Percentiles rank a stretch among this genome's conserved stretches.
Conservation (phyloP, 2,888 invertebrate genomes). For the Megamerina dolium region DNA sequence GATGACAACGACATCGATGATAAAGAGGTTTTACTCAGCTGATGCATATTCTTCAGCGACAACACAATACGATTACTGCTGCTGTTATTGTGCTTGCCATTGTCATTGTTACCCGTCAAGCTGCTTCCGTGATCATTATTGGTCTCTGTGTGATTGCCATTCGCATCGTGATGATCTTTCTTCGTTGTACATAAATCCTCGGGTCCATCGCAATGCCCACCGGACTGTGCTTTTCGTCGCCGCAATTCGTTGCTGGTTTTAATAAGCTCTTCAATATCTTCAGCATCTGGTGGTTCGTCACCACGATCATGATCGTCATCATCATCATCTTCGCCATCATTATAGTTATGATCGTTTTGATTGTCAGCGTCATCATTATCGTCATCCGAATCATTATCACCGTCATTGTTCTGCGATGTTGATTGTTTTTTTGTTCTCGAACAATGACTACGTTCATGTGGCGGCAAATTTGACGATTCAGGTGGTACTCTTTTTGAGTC, state of each 20-base stretch:
- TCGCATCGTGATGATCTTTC: conserved; percentile 31
- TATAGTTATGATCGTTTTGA: conserved; percentile 17
- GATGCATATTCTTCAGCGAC: conserved; percentile 48
- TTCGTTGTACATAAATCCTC: conserved; percentile 48
- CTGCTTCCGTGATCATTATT: conserved; percentile 32
- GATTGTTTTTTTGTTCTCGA: conserved; percentile 10
- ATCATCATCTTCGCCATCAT: conserved; percentile 22
- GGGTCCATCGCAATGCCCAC: conserved; percentile 41
- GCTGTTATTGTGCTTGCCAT: conserved; percentile 38
- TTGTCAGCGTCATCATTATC: conserved; percentile 48
- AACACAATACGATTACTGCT: conserved; percentile 48
- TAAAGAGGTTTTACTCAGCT: conserved; percentile 47
- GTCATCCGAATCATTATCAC: conserved; percentile 45
- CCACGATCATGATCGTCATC: conserved; percentile 29
- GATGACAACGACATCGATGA: conserved; percentile 33
- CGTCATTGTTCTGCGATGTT: conserved; percentile 13
- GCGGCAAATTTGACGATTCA: neutral
- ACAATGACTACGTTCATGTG: no score
- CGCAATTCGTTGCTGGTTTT: conserved; percentile 38
- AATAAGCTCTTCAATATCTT: conserved; percentile 44
- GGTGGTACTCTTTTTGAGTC: no score
- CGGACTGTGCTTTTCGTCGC: conserved; percentile 38
- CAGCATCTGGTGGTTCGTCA: conserved; percentile 26
- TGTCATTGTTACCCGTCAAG: conserved; percentile 36
- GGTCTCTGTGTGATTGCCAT: conserved; percentile 21